These are phyloP conservation scores for Mohoua ochrocephala DNA, from an alignment of 2,113 vertebrate genomes.

Conservation along the genomic window DNA sequence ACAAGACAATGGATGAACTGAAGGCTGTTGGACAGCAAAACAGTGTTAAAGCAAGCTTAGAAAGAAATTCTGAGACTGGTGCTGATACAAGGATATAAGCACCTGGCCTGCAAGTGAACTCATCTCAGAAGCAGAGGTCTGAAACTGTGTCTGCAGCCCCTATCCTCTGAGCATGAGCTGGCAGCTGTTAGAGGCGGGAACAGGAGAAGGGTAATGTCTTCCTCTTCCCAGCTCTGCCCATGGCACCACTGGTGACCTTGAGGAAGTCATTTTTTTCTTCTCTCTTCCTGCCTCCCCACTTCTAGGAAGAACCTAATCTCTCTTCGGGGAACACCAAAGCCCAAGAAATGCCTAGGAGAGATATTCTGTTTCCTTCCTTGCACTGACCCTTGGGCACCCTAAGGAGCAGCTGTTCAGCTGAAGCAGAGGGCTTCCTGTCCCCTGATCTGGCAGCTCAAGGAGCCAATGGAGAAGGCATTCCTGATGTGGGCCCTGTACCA, in stretches of 20 bases:
- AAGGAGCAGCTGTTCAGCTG: background rate
- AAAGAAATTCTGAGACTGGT: background rate
- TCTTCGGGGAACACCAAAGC: background rate
- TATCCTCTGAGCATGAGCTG: background rate
- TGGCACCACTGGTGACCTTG: background rate
- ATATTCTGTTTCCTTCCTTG: background rate
- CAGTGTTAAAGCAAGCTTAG: background rate
- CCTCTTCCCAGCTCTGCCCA: background rate
- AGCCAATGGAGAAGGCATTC: background rate
- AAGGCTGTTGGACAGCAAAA: background rate
- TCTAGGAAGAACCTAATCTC: background rate
- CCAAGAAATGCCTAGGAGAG: background rate
- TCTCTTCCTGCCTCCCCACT: background rate
- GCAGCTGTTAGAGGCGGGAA: background rate
- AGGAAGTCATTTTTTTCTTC: background rate
- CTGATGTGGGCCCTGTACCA: background rate
- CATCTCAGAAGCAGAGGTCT: background rate
- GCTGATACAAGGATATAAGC: conserved; percentile 54
- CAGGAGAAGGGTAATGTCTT: background rate
- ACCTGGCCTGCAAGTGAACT: background rate
- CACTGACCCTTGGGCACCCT: background rate
- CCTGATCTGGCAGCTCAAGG: background rate
- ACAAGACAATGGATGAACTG: background rate
- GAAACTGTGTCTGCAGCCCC: background rate
- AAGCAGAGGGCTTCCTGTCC: background rate